phyloP scores from a whole-genome alignment of 2,888 invertebrate genomes.

The Dermolepida albohirtum region DNA sequence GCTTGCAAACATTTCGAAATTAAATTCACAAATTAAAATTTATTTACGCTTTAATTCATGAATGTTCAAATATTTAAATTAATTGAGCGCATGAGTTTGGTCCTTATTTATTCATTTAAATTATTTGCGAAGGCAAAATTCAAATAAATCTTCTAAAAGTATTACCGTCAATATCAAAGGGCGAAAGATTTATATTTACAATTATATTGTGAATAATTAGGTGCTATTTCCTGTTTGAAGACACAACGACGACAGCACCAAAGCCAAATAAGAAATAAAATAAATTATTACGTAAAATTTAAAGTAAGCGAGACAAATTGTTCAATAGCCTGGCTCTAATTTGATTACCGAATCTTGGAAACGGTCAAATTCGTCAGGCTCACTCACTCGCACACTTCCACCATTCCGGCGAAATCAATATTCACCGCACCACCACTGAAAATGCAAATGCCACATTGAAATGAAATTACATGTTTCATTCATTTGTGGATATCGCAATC shows the following conservation, averaged over 20 bases:
- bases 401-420: constrained; percentile 28
- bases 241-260: constrained; percentile 5
- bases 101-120: no score
- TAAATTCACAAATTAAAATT: no score
- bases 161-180: background rate
- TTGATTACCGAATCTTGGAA: constrained; percentile 57
- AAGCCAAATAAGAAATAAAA: constrained; percentile 10
- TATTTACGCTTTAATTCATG: no score
- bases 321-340: constrained; percentile 58
- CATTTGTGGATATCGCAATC: constrained; percentile 18
- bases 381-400: background rate
- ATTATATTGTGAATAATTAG: constrained; percentile 23
- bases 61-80: no score
- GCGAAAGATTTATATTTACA: constrained; percentile 19
- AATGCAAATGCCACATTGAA: constrained; percentile 34
- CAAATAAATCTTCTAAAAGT: constrained; percentile 3
- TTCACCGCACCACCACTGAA: constrained; percentile 21
- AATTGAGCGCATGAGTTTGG: no score
- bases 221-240: background rate
- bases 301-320: constrained; percentile 58
- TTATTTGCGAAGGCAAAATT: background rate
- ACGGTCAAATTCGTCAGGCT: constrained; percentile 44
- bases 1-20: background rate
- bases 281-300: constrained; percentile 43
- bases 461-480: constrained; percentile 38